Evolutionary conservation across 1,140 invertebrate species (phyloP).

Genomic region (Drosophila nigrodunni): DNA sequence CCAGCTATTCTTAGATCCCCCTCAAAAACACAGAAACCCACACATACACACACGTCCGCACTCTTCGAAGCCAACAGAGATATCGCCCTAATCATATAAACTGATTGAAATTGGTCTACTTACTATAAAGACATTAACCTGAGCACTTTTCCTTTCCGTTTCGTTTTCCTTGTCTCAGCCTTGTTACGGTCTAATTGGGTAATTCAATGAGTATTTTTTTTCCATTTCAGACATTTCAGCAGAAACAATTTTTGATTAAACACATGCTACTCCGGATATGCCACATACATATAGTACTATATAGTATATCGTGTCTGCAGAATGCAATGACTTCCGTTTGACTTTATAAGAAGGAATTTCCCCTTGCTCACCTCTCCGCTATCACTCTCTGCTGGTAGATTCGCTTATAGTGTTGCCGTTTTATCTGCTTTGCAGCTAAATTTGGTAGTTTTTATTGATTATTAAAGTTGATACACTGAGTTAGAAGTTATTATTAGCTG

Average conservation of each 20-base stretch:
- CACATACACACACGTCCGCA: neutral
- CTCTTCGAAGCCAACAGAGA: constrained; percentile 10
- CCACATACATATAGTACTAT: neutral
- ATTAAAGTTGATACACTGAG: too few relatives aligned
- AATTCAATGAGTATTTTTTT: constrained; percentile 6
- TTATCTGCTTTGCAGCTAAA: too few relatives aligned
- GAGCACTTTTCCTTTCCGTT: constrained; percentile 1
- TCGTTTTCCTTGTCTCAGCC: neutral
- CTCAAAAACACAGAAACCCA: neutral
- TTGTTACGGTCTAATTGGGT: constrained; percentile 30
- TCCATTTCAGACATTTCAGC: neutral
- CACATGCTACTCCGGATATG: constrained; percentile 27
- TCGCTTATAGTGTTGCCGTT: neutral
- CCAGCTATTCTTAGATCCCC: constrained; percentile 44
- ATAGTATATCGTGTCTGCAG: constrained; percentile 7
- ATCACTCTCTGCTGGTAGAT: neutral
- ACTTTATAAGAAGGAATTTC: constrained; percentile 25
- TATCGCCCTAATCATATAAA: constrained; percentile 46
- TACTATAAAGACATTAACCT: constrained; percentile 21
- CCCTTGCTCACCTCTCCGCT: neutral
- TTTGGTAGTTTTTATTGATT: too few relatives aligned
- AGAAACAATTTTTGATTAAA: constrained; percentile 15
- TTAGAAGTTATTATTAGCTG: too few relatives aligned
- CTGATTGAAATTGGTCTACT: constrained; percentile 40
- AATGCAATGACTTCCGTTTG: constrained; percentile 63